Base-by-base conservation (phyloP, 2,113 vertebrate genomes). In the Aplodontia rufa region DNA sequence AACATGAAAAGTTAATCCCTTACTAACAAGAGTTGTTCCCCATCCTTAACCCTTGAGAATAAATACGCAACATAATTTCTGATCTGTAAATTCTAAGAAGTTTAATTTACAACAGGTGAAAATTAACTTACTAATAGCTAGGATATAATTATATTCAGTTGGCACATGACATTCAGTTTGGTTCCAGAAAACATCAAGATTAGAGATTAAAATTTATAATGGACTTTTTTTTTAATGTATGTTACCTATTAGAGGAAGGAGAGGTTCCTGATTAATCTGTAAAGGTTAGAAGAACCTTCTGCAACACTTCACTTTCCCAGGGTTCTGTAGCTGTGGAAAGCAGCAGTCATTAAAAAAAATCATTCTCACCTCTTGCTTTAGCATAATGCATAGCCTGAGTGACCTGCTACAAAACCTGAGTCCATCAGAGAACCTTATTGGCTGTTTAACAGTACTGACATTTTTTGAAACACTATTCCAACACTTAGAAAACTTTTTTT, bases 41-140 rank as follows among this genome's bases (percentile, higher is more conserved):
- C 20, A 51, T 72, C 12, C 35, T 78, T 45, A 72, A 10, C 32
- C 20, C 10, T 72, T 82, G 49, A 93, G 62, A 76, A 90, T 69
- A 94, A 94, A 95, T 42, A 11, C 45, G 62, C 42, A 81, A 71
- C n/a, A 64, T 69, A 94, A 51, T 82, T 93, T 58, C 40, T 60
- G 32, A 6, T 79, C 0, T 7, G 32, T 55, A 72, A 90, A 1
- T 81, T 96, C 49, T 45, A 95, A 22, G 28, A 93, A 51, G 92
- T 96, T 96, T 40, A 32, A 91, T 20, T 58, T 96, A 78, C 32
- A 95, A 82, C 76, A 95, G 82, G 47, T 88, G 47, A 96, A 91
- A 87, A 79, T 86, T 81, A 96, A 96, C 87, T 75, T 97, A 37
- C 26, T 95, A 89, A 69, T 95, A 95, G 90, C 83, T 96, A 51